These are phyloP conservation scores for Mesocentrotus franciscanus DNA, from an alignment of 53 echinoderm and acorn worm species.

Conservation along the genomic window DNA sequence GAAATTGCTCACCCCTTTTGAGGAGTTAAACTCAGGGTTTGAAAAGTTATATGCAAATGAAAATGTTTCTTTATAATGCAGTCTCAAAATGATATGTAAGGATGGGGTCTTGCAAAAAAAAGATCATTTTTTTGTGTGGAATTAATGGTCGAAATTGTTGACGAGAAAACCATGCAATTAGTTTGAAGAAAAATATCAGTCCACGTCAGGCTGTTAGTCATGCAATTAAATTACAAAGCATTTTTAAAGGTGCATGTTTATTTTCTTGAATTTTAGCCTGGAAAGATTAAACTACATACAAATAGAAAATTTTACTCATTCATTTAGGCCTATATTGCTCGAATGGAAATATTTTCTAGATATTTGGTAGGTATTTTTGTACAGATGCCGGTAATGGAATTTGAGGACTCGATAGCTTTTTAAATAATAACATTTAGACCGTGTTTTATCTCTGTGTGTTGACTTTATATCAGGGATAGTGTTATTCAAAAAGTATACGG, in stretches of 20 bases:
- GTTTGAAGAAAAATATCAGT: constrained; percentile 8
- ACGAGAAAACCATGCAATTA: constrained; percentile 16
- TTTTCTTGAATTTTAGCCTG: neutral
- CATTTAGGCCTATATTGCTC: neutral
- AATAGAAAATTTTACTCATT: neutral
- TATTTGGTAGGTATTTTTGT: neutral
- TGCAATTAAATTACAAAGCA: neutral
- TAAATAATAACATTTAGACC: neutral
- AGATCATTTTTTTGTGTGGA: neutral
- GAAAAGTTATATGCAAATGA: neutral
- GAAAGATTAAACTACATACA: no score
- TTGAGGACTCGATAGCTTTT: neutral
- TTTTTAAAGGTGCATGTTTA: neutral
- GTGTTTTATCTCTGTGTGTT: neutral
- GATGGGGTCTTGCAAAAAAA: neutral
- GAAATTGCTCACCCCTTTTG: neutral
- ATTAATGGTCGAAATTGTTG: neutral
- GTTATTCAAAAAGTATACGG: neutral
- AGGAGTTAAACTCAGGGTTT: neutral
- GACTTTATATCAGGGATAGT: neutral
- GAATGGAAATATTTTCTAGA: neutral
- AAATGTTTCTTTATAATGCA: neutral
- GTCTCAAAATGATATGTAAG: neutral
- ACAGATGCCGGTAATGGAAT: neutral
- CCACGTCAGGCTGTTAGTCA: constrained; percentile 39